Percentiles rank a stretch among this genome's conserved stretches.
Conservation (phyloP, 2,797 vertebrate genomes). For the Lithobates sylvaticus region DNA sequence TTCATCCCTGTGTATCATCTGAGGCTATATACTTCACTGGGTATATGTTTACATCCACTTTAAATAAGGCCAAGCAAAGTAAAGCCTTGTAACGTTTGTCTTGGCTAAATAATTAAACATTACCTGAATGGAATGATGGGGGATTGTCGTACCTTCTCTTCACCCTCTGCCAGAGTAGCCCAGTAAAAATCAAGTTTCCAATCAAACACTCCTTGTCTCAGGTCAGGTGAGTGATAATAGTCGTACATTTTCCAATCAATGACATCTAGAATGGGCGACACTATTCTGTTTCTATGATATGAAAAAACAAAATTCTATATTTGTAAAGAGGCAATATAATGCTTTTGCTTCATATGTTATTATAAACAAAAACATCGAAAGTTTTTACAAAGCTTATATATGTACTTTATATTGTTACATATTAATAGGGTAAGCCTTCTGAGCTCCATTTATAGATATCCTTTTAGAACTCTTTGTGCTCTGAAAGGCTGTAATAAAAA, state of each 20-base stretch:
- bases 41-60: no score
- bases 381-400: no score
- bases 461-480: no score
- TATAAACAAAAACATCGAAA: no score
- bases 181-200: constrained; percentile 89
- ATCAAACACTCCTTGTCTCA: constrained; percentile 83
- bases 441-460: no score
- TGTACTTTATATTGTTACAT: no score
- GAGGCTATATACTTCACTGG: no score
- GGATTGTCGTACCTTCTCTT: constrained; percentile 73
- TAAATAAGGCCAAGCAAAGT: no score
- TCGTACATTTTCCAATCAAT: constrained; percentile 87
- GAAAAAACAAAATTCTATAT: constrained; percentile 21
- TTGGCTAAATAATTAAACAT: constrained; percentile 56
- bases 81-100: neutral
- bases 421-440: no score
- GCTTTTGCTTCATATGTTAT: no score
- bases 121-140: constrained; percentile 82
- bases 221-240: constrained; percentile 80
- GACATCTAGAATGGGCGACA: constrained; percentile 86
- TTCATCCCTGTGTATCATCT: no score
- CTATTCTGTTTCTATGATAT: constrained; percentile 80
- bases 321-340: neutral
- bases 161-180: constrained; percentile 76
- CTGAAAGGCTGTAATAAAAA: no score